These are phyloP conservation scores for Cromileptes altivelis DNA, from an alignment of 2,113 vertebrate genomes.

Conservation along the genomic window DNA sequence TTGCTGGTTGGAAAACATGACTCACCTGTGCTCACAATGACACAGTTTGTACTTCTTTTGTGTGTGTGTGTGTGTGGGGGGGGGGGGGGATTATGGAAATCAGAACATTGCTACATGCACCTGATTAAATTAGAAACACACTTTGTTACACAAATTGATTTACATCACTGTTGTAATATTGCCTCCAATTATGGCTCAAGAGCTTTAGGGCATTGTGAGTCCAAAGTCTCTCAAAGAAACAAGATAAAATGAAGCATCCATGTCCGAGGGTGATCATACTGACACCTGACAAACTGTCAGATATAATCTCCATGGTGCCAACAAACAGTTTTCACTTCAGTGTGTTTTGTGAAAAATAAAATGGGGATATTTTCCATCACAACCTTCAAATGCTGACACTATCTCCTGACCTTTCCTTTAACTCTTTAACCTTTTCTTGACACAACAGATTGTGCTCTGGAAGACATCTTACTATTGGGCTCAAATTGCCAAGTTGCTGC, in stretches of 20 bases:
- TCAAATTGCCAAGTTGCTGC: constrained; percentile 19
- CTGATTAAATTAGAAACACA: neutral
- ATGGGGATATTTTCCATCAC: neutral
- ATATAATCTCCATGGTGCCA: constrained; percentile 11
- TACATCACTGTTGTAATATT: neutral
- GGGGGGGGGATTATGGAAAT: too few species aligned
- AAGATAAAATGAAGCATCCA: neutral
- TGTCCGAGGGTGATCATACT: constrained; percentile 3
- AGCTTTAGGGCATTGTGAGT: neutral
- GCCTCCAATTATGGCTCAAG: neutral
- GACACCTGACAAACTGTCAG: constrained; percentile 32
- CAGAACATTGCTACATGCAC: neutral
- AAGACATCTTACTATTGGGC: constrained; percentile 13
- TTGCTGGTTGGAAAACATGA: constrained; percentile 27
- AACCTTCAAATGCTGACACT: constrained; percentile 20
- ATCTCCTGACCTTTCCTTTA: constrained; percentile 42
- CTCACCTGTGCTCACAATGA: constrained; percentile 26
- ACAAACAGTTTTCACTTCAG: constrained; percentile 2
- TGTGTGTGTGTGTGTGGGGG: neutral
- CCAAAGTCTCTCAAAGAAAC: neutral
- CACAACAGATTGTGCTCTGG: neutral
- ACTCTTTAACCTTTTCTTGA: constrained; percentile 37
- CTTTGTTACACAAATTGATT: neutral
- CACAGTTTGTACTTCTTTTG: neutral
- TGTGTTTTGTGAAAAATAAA: constrained; percentile 26